These are phyloP conservation scores for Labrus mixtus DNA, from an alignment of 2,113 vertebrate species.

Conservation along the genomic window DNA sequence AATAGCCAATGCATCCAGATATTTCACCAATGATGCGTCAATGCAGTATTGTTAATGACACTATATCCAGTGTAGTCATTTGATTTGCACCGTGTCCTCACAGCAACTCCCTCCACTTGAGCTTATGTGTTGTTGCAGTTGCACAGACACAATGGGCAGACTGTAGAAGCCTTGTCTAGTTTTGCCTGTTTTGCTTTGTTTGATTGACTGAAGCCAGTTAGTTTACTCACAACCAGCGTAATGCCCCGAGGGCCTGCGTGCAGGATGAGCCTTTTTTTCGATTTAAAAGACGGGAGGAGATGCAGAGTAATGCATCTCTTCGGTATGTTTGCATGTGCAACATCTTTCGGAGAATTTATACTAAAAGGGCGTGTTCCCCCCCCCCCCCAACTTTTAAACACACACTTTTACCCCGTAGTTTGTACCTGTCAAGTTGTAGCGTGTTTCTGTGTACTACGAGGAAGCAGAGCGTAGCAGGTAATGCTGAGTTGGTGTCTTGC, in stretches of 20 bases:
- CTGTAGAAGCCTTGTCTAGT: conserved; percentile 69
- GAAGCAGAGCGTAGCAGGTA: conserved; percentile 42
- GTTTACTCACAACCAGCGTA: conserved; percentile 50
- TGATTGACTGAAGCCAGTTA: conserved; percentile 65
- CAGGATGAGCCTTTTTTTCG: conserved; percentile 63
- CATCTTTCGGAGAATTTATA: conserved; percentile 29
- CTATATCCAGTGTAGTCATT: neutral
- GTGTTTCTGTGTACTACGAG: conserved; percentile 19
- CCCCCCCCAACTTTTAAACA: neutral
- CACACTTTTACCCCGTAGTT: neutral
- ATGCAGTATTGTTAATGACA: conserved; percentile 15
- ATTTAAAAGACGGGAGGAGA: conserved; percentile 41
- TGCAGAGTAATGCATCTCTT: conserved; percentile 12
- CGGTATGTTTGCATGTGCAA: conserved; percentile 14
- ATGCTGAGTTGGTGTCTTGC: conserved; percentile 56
- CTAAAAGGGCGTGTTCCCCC: neutral
- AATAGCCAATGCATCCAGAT: neutral
- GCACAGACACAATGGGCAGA: conserved; percentile 48
- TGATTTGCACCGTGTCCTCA: conserved; percentile 27
- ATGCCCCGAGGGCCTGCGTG: conserved; percentile 58
- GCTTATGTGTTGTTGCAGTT: conserved; percentile 39
- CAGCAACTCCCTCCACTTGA: conserved; percentile 39
- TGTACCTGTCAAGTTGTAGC: conserved; percentile 24
- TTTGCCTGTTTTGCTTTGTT: conserved; percentile 68
- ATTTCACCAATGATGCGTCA: neutral